These are phyloP conservation scores for Ceratina calcarata DNA, from an alignment of 1,140 invertebrate species.

Conservation along the genomic window DNA sequence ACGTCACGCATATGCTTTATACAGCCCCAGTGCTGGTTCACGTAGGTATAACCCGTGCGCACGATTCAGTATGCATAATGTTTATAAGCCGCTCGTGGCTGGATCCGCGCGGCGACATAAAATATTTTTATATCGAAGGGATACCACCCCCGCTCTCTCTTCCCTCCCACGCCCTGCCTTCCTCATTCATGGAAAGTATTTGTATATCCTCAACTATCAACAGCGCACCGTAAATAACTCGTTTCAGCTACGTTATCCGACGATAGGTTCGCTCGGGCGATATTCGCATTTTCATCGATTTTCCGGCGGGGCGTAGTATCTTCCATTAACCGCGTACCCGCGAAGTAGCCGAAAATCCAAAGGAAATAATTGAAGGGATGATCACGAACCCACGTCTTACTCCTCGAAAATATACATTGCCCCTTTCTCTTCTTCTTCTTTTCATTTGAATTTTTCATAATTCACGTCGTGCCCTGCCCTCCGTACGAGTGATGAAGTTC, in stretches of 20 bases:
- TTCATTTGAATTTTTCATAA: constrained; percentile 59
- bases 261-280: not conserved
- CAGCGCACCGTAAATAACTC: constrained; percentile 30
- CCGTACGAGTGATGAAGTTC: constrained; percentile 9
- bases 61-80: constrained; percentile 32
- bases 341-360: not conserved
- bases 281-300: constrained; percentile 36
- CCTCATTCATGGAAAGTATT: constrained; percentile 37
- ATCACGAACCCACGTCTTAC: constrained; percentile 39
- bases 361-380: constrained; percentile 53
- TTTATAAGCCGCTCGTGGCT: constrained; percentile 38
- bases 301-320: too few species aligned
- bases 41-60: constrained; percentile 2
- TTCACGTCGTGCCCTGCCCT: constrained; percentile 16
- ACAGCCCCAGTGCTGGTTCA: not conserved
- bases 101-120: constrained; percentile 27
- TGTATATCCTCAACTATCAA: constrained; percentile 24
- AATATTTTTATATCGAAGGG: constrained; percentile 46
- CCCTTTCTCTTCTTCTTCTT: not conserved
- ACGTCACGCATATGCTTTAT: constrained; percentile 31
- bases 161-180: too few species aligned
- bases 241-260: constrained; percentile 23
- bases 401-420: not conserved
- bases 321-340: too few species aligned
- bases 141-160: too few species aligned